Percentiles rank a stretch among this genome's conserved stretches.
phyloP scores from a whole-genome alignment of 2,797 vertebrate species.

The Spea hammondii region DNA sequence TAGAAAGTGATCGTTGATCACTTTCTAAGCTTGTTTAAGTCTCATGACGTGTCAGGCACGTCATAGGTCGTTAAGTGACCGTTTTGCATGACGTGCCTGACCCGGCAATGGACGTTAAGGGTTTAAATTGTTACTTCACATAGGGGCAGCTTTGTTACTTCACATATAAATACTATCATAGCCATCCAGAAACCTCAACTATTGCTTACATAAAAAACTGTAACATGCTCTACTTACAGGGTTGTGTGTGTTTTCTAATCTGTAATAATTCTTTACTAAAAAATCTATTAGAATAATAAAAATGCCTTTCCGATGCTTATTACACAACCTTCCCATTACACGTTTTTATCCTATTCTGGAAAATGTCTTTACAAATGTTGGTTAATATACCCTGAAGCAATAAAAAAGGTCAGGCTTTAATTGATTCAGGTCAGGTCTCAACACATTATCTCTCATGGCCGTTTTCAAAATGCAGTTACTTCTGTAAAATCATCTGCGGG shows the following conservation, averaged over 20 bases:
- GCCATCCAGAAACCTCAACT: slow-evolving; percentile 73
- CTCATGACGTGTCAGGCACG: no score
- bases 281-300: slow-evolving; percentile 55
- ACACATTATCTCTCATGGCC: slow-evolving; percentile 60
- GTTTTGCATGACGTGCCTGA: no score
- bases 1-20: no score
- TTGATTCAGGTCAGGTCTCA: slow-evolving; percentile 60
- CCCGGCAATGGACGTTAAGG: no score
- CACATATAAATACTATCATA: slow-evolving; percentile 60
- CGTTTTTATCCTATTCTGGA: slow-evolving; percentile 50
- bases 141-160: no score
- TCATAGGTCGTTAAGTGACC: no score
- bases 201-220: slow-evolving; percentile 65
- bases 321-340: slow-evolving; percentile 56
- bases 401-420: slow-evolving; percentile 59
- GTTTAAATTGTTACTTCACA: no score
- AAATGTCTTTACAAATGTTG: slow-evolving; percentile 62
- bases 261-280: slow-evolving; percentile 45
- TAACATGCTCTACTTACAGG: slow-evolving; percentile 52
- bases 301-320: slow-evolving; percentile 56
- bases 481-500: slow-evolving; percentile 57
- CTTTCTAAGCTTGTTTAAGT: no score
- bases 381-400: slow-evolving; percentile 55
- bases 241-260: slow-evolving; percentile 52
- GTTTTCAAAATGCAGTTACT: slow-evolving; percentile 61